Evolutionary conservation across 1,140 invertebrate species (phyloP), one percentile per base, ranked within the genome.

Genomic region (Meloidogyne chitwoodi): DNA sequence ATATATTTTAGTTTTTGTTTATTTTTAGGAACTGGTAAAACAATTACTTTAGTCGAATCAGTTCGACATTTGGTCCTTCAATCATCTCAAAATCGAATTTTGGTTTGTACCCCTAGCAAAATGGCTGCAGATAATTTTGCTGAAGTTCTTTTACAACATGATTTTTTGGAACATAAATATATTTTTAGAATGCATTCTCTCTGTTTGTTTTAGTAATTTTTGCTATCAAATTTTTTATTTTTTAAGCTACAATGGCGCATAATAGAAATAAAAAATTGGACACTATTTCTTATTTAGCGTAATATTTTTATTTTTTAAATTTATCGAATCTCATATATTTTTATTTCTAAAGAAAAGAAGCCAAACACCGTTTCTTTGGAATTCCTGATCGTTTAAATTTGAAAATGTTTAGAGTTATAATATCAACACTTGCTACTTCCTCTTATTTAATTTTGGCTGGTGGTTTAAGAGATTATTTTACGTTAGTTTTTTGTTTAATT

Each of bases 351-450:
- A 77, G 77, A 24, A 78, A 78, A 66, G 77, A 78, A 63, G 75
- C 67, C 6, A 69, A 68, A 19, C 56, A 80, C n/a, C 77, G 77
- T 22, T 80, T 78, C 34, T 78, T 68, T 41, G 77, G 77, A 31
- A 78, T 78, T 61, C 77, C 77, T 19, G 65, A 73, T 8, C 68
- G 77, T 12, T 61, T 62, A 29, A 78, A 78, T 48, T 26, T 78
- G 29, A 78, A 78, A 31, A 69, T 78, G 64, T 78, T 78, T 66
- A 77, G 81, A 12, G 81, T 81, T 11, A 74, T 81, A 29, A 83
- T 81, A 14, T 77, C 29, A n/a, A 81, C 80, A 0, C 80, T 80
- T 11, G 65, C 80, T n/a, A 68, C 68, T 1, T 66, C 76, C 2
- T 61, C 63, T 16, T 78, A 78, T 29, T 27, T 78, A 27, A 71